phyloP scores from a whole-genome alignment of 2,113 vertebrate species.

The human region DNA sequence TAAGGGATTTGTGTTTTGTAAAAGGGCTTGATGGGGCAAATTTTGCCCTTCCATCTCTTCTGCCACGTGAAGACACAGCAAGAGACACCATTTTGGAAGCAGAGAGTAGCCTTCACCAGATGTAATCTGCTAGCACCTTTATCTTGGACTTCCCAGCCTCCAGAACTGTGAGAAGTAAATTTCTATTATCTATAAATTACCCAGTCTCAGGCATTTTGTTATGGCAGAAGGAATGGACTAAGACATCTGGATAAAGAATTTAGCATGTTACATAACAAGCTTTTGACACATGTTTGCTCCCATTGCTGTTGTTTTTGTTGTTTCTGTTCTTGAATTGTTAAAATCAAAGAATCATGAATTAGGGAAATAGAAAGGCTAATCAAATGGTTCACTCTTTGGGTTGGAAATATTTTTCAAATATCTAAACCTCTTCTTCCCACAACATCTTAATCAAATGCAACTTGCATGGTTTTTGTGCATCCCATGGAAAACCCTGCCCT shows the following conservation, averaged over 20 bases:
- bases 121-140: neutral
- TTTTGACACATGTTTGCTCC: neutral
- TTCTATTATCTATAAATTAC: neutral
- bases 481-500: conserved; percentile 1
- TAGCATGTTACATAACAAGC: neutral
- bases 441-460: neutral
- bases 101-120: neutral
- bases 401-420: conserved; percentile 31
- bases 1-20: neutral
- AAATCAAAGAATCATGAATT: conserved; percentile 19
- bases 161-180: neutral
- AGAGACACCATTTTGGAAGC: neutral
- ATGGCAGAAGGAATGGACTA: neutral
- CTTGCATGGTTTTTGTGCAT: neutral
- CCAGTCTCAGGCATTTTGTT: neutral
- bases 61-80: neutral
- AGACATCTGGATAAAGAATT: neutral
- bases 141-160: neutral
- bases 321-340: neutral
- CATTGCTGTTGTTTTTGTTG: neutral
- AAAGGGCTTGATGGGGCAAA: neutral
- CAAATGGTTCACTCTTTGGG: neutral
- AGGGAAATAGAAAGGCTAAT: neutral
- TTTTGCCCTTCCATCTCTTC: neutral
- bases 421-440: neutral